These are phyloP conservation scores for Mamestra brassicae DNA, from an alignment of 2,888 invertebrate species.

Conservation along the genomic window DNA sequence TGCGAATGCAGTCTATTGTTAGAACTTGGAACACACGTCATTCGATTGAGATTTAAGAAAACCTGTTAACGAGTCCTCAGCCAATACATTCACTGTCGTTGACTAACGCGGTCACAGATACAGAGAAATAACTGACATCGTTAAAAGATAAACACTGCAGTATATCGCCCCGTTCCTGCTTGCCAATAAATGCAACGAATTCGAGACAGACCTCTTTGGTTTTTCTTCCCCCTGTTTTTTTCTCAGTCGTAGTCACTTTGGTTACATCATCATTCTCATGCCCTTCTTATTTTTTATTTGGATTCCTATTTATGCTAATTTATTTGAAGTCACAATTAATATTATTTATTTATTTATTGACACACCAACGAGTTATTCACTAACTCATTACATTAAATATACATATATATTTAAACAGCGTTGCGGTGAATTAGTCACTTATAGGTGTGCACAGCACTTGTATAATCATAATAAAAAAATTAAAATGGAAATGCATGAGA, in stretches of 20 bases:
- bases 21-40: constrained; percentile 46
- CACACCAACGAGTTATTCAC: too few relatives aligned
- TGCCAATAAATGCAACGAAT: background rate
- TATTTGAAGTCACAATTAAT: too few relatives aligned
- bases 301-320: too few relatives aligned
- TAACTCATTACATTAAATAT: too few relatives aligned
- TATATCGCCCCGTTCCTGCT: background rate
- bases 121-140: constrained; percentile 5
- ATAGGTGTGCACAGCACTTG: too few relatives aligned
- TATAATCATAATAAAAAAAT: too few relatives aligned
- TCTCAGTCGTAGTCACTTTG: background rate
- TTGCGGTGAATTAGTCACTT: too few relatives aligned
- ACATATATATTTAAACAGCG: too few relatives aligned
- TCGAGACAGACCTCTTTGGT: background rate
- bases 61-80: constrained; percentile 50
- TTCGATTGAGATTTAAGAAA: constrained; percentile 60
- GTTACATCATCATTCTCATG: background rate
- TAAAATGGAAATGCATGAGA: too few relatives aligned
- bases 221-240: background rate
- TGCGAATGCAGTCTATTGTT: constrained; percentile 51
- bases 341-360: too few relatives aligned
- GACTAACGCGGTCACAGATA: constrained; percentile 49
- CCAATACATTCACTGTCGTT: constrained; percentile 36
- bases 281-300: too few relatives aligned
- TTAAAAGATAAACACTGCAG: constrained; percentile 14